Conservation (phyloP, 2,888 invertebrate species). For the Caradrina clavipalpis region DNA sequence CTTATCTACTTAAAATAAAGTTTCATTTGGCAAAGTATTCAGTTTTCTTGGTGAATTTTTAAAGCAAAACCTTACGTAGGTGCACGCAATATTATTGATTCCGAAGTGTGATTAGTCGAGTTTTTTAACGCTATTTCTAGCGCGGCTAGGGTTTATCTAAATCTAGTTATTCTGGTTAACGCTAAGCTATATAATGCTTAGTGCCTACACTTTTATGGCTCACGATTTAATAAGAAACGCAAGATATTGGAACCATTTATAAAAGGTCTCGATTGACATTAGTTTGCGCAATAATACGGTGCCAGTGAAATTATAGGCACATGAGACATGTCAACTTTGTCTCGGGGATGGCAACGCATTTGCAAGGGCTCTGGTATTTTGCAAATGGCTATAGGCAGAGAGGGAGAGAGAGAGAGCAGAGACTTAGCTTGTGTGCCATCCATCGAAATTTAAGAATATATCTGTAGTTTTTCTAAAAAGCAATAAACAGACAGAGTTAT, state of each 20-base stretch:
- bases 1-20: constrained; percentile 1
- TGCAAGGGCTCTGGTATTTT: too few relatives aligned
- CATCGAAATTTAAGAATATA: too few relatives aligned
- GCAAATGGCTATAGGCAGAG: too few relatives aligned
- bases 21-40: neutral
- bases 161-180: constrained; percentile 47
- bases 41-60: constrained; percentile 34
- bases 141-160: constrained; percentile 28
- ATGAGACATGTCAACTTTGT: too few relatives aligned
- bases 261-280: neutral
- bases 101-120: constrained; percentile 34
- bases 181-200: constrained; percentile 31
- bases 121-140: constrained; percentile 41
- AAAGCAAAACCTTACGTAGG: constrained; percentile 23
- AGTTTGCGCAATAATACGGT: too few relatives aligned
- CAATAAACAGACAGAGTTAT: too few relatives aligned
- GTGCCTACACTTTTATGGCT: constrained; percentile 5
- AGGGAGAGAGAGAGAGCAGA: too few relatives aligned
- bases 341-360: too few relatives aligned
- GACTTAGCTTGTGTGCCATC: too few relatives aligned
- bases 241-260: constrained; percentile 15
- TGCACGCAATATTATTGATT: constrained; percentile 56
- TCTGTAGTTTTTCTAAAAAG: too few relatives aligned
- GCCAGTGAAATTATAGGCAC: too few relatives aligned
- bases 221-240: constrained; percentile 3